phyloP scores from a whole-genome alignment of 2,888 invertebrate genomes.

The Protonemura montana region DNA sequence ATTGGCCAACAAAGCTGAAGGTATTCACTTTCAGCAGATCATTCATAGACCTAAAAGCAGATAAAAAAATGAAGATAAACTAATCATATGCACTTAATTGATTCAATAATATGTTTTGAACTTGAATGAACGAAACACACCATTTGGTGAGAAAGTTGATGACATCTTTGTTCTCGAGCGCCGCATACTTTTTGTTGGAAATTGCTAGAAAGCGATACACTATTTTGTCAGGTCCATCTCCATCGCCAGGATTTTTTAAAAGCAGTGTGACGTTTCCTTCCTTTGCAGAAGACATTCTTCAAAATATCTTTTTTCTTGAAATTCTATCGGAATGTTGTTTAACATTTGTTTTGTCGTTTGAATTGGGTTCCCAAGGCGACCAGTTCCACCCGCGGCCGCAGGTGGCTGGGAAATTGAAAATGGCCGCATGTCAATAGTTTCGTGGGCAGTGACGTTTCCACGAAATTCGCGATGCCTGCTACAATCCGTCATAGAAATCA shows the following conservation, averaged over 20 bases:
- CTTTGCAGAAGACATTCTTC: neutral
- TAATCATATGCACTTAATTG: neutral
- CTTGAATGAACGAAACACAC: conserved; percentile 52
- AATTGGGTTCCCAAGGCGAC: neutral
- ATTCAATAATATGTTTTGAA: too few species aligned
- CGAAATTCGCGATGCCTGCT: conserved; percentile 49
- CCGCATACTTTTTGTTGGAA: conserved; percentile 53
- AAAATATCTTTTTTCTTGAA: neutral
- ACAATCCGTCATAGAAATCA: conserved; percentile 51
- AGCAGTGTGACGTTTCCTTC: neutral
- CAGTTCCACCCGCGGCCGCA: neutral
- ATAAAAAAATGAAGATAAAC: conserved; percentile 28
- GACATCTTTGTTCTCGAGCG: conserved; percentile 53
- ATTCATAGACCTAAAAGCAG: conserved; percentile 57
- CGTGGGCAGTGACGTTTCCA: neutral
- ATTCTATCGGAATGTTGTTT: neutral
- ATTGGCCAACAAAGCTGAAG: conserved; percentile 60
- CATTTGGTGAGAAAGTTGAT: conserved; percentile 57
- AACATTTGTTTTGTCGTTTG: neutral
- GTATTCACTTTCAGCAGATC: conserved; percentile 57
- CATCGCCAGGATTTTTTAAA: neutral
- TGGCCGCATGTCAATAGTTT: neutral
- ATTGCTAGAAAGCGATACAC: neutral
- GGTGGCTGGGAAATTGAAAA: neutral
- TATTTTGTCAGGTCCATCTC: neutral